Conservation (phyloP, 2,797 vertebrate genomes). For the Adelosebastes latens region DNA sequence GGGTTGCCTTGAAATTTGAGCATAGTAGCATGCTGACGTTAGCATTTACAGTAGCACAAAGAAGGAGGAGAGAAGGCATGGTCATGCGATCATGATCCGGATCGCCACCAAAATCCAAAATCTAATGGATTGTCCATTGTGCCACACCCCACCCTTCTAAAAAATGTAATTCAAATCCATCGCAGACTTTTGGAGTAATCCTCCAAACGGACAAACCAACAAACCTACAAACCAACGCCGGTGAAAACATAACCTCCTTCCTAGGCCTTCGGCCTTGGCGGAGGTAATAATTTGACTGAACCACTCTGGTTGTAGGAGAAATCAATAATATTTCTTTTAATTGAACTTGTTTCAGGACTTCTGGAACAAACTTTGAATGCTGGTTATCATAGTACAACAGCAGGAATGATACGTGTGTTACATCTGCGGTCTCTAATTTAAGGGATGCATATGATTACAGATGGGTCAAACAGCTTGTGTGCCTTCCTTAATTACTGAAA, state of each 20-base stretch:
- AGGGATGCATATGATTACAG: not conserved
- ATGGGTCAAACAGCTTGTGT: conserved; percentile 1
- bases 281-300: not conserved
- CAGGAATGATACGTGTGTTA: not conserved
- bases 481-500: not conserved
- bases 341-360: not conserved
- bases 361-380: not conserved
- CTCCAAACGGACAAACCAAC: too few species aligned
- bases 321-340: not conserved
- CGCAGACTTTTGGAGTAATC: too few species aligned
- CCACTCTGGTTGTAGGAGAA: not conserved
- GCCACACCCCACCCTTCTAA: too few species aligned
- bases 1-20: not conserved
- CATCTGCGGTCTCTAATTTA: not conserved
- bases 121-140: too few species aligned
- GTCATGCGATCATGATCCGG: too few species aligned
- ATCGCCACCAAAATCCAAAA: too few species aligned
- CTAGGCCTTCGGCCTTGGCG: too few species aligned
- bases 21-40: too few species aligned
- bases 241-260: too few species aligned
- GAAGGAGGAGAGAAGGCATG: too few species aligned
- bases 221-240: too few species aligned
- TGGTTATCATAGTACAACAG: not conserved
- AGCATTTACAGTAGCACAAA: not conserved
- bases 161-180: too few species aligned